These are phyloP conservation scores for Chloroclystis v-ata DNA, from an alignment of 2,888 invertebrate species.

Conservation along the genomic window DNA sequence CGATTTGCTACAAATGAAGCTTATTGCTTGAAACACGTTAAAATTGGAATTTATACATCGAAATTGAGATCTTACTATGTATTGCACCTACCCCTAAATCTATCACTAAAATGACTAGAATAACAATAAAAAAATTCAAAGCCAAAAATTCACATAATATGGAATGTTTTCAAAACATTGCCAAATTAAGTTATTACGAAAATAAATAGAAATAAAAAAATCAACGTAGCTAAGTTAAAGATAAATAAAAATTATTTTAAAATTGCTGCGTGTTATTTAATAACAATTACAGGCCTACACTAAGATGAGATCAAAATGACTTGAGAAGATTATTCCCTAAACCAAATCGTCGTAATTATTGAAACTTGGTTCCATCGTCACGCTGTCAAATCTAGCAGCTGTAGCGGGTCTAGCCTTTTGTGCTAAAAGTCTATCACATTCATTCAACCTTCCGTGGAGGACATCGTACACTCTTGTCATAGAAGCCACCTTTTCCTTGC, in stretches of 20 bases:
- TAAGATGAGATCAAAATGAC: slow-evolving; percentile 14
- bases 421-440: slow-evolving; percentile 63
- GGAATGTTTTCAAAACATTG: not conserved
- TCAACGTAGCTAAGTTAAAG: too few species aligned
- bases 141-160: not conserved
- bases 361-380: slow-evolving; percentile 60
- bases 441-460: slow-evolving; percentile 64
- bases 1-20: slow-evolving; percentile 36
- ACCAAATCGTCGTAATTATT: slow-evolving; percentile 61
- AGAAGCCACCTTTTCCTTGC: slow-evolving; percentile 72
- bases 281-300: slow-evolving; percentile 11
- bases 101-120: slow-evolving; percentile 12
- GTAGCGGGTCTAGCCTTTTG: slow-evolving; percentile 52
- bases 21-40: slow-evolving; percentile 73
- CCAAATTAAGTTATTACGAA: not conserved
- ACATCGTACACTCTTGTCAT: slow-evolving; percentile 72
- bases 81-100: slow-evolving; percentile 11
- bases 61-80: slow-evolving; percentile 5
- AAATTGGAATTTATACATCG: slow-evolving; percentile 37
- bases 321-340: slow-evolving; percentile 29
- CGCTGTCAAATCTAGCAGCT: slow-evolving; percentile 51
- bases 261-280: slow-evolving; percentile 16
- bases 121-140: not conserved
- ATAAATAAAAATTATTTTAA: slow-evolving; percentile 4
- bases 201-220: too few species aligned